Percentiles rank a stretch among this genome's conserved stretches.
phyloP scores from a whole-genome alignment of 2,113 vertebrate species.

The Syngnathoides biaculeatus region DNA sequence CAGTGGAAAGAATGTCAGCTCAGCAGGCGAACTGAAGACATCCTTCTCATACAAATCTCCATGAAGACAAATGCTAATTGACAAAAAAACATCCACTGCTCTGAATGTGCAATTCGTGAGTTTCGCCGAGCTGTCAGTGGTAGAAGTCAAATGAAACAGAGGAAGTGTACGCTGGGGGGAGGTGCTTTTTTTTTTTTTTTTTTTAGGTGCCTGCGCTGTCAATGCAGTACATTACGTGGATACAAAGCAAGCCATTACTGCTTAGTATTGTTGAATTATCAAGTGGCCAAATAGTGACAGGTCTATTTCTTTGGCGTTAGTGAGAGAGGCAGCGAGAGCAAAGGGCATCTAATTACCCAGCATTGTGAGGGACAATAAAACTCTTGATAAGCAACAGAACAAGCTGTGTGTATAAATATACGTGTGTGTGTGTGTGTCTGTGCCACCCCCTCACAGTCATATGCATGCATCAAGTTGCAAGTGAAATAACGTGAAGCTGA shows the following conservation, averaged over 20 bases:
- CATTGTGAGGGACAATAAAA: conserved; percentile 75
- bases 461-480: conserved; percentile 14
- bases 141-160: conserved; percentile 58
- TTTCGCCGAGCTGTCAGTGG: conserved; percentile 24
- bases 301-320: conserved; percentile 73
- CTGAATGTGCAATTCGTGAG: conserved; percentile 31
- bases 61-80: conserved; percentile 23
- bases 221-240: conserved; percentile 62
- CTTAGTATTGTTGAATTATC: conserved; percentile 74
- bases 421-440: background rate
- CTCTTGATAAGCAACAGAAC: conserved; percentile 70
- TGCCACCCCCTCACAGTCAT: background rate
- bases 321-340: conserved; percentile 63
- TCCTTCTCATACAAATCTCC: conserved; percentile 10
- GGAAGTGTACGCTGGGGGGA: conserved; percentile 28
- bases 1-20: background rate
- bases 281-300: conserved; percentile 75
- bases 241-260: conserved; percentile 73
- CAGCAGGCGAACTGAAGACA: conserved; percentile 5
- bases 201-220: conserved; percentile 63
- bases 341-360: conserved; percentile 77
- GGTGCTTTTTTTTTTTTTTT: no score
- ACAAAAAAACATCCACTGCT: conserved; percentile 22
- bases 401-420: conserved; percentile 24
- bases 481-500: conserved; percentile 12